Percentiles rank a stretch among this genome's conserved stretches.
Conservation (phyloP, 2,888 invertebrate species). For the Tachina fera region DNA sequence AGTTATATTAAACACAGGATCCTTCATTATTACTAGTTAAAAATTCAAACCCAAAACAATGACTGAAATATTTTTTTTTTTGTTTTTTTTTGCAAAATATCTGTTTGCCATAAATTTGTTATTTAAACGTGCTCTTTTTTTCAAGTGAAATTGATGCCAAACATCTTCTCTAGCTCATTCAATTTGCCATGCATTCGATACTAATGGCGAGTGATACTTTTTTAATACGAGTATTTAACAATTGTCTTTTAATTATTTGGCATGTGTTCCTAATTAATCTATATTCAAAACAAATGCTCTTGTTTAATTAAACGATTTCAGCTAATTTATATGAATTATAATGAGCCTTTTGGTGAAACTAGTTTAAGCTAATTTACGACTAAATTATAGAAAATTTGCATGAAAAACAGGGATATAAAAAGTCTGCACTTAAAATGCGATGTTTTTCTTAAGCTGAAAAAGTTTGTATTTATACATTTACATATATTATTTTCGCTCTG, state of each 20-base stretch:
- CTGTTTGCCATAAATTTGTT: neutral
- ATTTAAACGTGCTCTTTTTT: neutral
- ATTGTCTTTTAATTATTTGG: conserved; percentile 41
- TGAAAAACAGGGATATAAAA: too few species aligned
- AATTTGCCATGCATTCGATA: neutral
- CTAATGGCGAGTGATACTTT: conserved; percentile 3
- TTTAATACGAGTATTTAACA: conserved; percentile 34
- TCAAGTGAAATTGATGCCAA: neutral
- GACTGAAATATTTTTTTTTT: too few species aligned
- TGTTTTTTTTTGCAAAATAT: neutral
- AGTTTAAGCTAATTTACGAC: neutral
- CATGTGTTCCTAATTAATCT: conserved; percentile 49
- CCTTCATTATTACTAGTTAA: too few species aligned
- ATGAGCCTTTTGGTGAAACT: neutral
- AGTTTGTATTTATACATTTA: too few species aligned
- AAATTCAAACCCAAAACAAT: too few species aligned
- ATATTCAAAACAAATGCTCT: conserved; percentile 6
- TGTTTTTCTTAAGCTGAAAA: too few species aligned
- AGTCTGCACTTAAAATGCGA: too few species aligned
- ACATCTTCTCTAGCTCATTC: neutral
- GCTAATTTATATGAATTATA: neutral
- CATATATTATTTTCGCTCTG: too few species aligned
- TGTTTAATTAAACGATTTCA: neutral
- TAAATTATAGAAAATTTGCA: neutral
- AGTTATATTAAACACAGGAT: too few species aligned